Evolutionary conservation across 2,888 invertebrate genomes (phyloP).

Genomic region (Acleris holmiana): DNA sequence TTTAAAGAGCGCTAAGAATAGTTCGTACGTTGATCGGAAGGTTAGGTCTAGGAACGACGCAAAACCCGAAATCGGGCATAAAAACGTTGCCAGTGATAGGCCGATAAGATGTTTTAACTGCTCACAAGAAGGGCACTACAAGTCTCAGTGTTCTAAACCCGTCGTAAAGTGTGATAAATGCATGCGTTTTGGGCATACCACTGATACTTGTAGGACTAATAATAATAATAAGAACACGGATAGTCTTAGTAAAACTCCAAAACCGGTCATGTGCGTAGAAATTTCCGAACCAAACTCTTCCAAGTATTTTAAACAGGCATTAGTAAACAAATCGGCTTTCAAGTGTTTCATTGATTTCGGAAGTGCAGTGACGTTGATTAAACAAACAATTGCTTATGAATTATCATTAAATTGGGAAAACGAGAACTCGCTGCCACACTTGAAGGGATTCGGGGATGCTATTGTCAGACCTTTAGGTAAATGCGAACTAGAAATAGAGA

Average conservation of each 20-base stretch:
- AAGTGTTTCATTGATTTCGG: slow-evolving; percentile 31
- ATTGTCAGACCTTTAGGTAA: slow-evolving; percentile 22
- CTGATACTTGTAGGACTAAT: no score
- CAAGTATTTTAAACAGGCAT: slow-evolving; percentile 25
- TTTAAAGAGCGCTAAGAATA: slow-evolving; percentile 19
- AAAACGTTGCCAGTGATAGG: slow-evolving; percentile 6
- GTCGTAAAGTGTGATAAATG: no score
- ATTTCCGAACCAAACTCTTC: background rate
- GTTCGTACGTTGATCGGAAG: no score
- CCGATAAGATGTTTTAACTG: slow-evolving; percentile 7
- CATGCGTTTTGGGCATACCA: no score
- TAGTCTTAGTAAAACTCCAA: background rate
- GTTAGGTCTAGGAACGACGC: no score
- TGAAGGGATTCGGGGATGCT: slow-evolving; percentile 34
- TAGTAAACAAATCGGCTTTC: slow-evolving; percentile 15
- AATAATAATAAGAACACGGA: background rate
- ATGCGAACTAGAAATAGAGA: background rate
- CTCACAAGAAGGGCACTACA: slow-evolving; percentile 7
- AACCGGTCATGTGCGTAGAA: slow-evolving; percentile 2
- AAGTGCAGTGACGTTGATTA: slow-evolving; percentile 25
- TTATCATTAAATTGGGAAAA: background rate
- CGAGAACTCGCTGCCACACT: background rate
- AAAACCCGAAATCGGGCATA: no score
- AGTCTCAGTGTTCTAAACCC: slow-evolving; percentile 14
- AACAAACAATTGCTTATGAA: background rate